Percentiles rank a stretch among this genome's conserved stretches.
Evolutionary conservation across 2,888 invertebrate genomes (phyloP).

Genomic region (Tipula vernalis): DNA sequence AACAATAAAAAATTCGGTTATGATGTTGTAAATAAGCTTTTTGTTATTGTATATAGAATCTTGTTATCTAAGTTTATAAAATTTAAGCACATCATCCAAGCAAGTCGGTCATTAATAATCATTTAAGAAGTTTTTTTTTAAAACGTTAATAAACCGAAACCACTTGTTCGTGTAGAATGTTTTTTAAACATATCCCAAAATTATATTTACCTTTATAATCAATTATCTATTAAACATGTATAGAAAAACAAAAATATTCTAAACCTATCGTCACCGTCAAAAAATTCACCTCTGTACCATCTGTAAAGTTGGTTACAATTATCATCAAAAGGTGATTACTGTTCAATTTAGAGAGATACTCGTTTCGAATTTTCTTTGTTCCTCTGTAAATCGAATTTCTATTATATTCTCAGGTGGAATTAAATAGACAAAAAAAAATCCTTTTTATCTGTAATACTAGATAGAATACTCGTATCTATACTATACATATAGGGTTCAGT

Average conservation of each 20-base stretch:
- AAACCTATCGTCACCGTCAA: neutral
- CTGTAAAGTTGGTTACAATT: neutral
- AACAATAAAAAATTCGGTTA: too few relatives aligned
- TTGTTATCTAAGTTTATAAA: too few relatives aligned
- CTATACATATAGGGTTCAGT: neutral
- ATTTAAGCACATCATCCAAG: too few relatives aligned
- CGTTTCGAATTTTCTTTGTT: neutral
- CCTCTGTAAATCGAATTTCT: neutral
- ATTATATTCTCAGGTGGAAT: neutral
- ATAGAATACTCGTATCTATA: neutral
- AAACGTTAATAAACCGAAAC: too few relatives aligned
- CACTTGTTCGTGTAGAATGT: too few relatives aligned
- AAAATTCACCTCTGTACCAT: neutral
- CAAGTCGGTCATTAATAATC: too few relatives aligned
- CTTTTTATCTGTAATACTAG: neutral
- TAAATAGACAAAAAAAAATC: neutral
- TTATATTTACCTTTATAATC: neutral
- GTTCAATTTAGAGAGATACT: neutral
- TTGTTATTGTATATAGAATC: too few relatives aligned
- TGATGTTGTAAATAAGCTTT: too few relatives aligned
- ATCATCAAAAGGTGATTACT: conserved; percentile 4
- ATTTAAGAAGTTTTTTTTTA: too few relatives aligned
- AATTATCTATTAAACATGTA: neutral
- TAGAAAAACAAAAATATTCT: neutral
- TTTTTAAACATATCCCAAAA: too few relatives aligned